Evolutionary conservation across 2,888 invertebrate species (phyloP).

Genomic region (Julus scanicus): DNA sequence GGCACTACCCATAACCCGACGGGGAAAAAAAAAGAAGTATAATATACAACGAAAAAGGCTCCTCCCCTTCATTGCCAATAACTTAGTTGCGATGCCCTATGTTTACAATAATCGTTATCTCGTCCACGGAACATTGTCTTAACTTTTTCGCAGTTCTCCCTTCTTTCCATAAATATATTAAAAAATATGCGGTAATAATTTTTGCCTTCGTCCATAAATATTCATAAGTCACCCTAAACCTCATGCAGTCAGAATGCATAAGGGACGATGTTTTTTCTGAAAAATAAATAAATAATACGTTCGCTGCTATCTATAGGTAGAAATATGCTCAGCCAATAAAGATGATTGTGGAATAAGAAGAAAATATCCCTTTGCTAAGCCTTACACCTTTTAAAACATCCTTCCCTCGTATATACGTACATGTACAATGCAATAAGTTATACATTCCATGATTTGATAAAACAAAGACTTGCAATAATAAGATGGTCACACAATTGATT

Average conservation of each 20-base stretch:
- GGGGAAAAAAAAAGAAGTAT: background rate
- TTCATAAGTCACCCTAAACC: conserved; percentile 39
- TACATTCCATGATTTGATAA: too few species aligned
- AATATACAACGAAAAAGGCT: conserved; percentile 15
- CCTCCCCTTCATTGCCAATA: conserved; percentile 39
- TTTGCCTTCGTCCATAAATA: conserved; percentile 28
- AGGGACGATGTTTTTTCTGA: background rate
- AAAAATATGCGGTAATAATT: conserved; percentile 25
- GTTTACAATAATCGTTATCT: conserved; percentile 42
- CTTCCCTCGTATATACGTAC: background rate
- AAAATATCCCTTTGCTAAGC: background rate
- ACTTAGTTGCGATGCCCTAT: conserved; percentile 39
- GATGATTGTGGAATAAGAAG: conserved; percentile 9
- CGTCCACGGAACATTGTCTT: conserved; percentile 22
- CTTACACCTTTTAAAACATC: background rate
- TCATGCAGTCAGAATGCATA: conserved; percentile 42
- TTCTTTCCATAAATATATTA: background rate
- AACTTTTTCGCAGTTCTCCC: background rate
- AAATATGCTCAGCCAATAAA: background rate
- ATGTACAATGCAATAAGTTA: too few species aligned
- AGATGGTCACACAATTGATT: too few species aligned
- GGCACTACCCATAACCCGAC: conserved; percentile 29
- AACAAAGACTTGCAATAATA: too few species aligned
- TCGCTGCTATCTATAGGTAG: conserved; percentile 4
- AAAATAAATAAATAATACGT: conserved; percentile 21